A percentile compares a stretch with the other conserved stretches of the same genome.
Conservation (phyloP, 2,888 invertebrate species). For the Harpalus rubripes region DNA sequence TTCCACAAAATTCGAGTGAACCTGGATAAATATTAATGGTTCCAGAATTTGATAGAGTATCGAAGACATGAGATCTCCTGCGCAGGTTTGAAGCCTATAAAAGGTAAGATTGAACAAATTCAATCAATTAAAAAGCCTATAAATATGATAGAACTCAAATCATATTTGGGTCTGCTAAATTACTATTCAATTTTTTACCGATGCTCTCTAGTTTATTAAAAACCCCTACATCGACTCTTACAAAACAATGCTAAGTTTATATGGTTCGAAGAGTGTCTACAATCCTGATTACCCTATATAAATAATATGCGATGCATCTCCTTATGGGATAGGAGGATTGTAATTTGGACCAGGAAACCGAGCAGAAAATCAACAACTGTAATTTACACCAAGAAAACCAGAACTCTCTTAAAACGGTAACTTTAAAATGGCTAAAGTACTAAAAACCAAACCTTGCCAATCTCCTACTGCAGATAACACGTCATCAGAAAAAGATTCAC, state of each 20-base stretch:
- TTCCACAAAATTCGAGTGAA: background rate
- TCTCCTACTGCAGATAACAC: no score
- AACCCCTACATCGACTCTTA: conserved; percentile 66
- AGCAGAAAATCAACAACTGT: background rate
- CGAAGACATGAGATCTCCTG: background rate
- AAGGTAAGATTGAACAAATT: conserved; percentile 9
- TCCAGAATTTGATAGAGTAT: background rate
- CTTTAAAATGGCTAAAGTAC: background rate
- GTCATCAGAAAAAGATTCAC: no score
- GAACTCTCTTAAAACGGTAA: background rate
- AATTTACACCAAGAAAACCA: background rate
- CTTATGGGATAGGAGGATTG: conserved; percentile 72
- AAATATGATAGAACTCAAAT: conserved; percentile 66
- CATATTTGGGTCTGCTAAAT: conserved; percentile 68
- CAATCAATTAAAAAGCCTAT: conserved; percentile 32
- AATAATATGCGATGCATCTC: conserved; percentile 71
- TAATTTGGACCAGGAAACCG: background rate
- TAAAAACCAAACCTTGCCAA: no score
- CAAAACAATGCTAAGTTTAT: conserved; percentile 64
- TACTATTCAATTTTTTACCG: conserved; percentile 68
- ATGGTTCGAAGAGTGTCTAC: conserved; percentile 66
- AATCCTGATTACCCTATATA: conserved; percentile 69
- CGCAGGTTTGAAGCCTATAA: background rate
- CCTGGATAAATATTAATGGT: background rate
- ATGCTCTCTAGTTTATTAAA: conserved; percentile 65